These are phyloP conservation scores for Panagrolaimus sp. DNA, from an alignment of 1,140 invertebrate species.

Conservation along the genomic window DNA sequence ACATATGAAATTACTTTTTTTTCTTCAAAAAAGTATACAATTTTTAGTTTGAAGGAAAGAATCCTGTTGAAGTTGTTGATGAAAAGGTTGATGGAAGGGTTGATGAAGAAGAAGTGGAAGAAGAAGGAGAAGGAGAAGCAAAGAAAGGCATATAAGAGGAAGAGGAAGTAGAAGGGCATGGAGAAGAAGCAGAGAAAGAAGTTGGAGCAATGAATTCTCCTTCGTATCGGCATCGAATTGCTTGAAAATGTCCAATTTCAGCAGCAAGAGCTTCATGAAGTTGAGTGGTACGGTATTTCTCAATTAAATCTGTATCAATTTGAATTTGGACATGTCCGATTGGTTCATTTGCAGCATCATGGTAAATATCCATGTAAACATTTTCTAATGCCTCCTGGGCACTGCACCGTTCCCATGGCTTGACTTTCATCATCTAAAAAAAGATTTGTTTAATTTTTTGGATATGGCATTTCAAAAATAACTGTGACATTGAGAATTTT, in stretches of 20 bases:
- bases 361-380: slow-evolving; percentile 45
- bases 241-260: slow-evolving; percentile 35
- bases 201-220: neutral
- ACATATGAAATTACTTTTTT: too few relatives aligned
- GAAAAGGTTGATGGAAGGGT: neutral
- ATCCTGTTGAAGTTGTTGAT: neutral
- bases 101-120: neutral
- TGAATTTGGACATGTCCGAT: slow-evolving; percentile 24
- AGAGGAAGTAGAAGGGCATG: neutral
- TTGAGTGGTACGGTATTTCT: slow-evolving; percentile 24
- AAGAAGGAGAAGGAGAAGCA: neutral
- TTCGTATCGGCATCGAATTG: slow-evolving; percentile 16
- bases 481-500: too few relatives aligned
- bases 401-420: slow-evolving; percentile 32
- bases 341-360: slow-evolving; percentile 47
- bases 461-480: too few relatives aligned
- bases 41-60: neutral
- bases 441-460: too few relatives aligned
- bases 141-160: neutral
- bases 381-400: slow-evolving; percentile 50
- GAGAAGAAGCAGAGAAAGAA: neutral
- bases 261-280: slow-evolving; percentile 24
- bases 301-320: slow-evolving; percentile 46
- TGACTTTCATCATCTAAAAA: slow-evolving; percentile 27
- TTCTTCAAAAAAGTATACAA: too few relatives aligned